Conservation (phyloP, 2,113 vertebrate species). For the Telmatochromis sp. region DNA sequence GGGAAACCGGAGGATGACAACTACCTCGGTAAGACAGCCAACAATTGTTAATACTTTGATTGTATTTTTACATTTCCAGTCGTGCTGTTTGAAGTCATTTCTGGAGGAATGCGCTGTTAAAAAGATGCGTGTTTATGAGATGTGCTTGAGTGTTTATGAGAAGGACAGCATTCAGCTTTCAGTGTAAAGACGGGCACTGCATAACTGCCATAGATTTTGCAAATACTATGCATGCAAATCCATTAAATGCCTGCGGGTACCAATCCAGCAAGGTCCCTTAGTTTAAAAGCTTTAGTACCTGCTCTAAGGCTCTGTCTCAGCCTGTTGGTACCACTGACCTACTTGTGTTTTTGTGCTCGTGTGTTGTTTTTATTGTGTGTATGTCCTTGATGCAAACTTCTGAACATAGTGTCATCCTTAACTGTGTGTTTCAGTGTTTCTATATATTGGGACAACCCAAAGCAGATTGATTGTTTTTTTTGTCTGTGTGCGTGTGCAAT, state of each 20-base stretch:
- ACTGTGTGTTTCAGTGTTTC: background rate
- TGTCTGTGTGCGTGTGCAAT: background rate
- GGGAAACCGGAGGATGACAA: conserved; percentile 97
- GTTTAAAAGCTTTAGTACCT: background rate
- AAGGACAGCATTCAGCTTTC: background rate
- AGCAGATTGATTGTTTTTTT: background rate
- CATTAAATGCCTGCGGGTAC: conserved; percentile 2
- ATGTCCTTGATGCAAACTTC: background rate
- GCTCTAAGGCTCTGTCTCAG: conserved; percentile 19
- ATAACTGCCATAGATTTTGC: background rate
- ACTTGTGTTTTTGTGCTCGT: background rate
- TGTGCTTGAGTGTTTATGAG: background rate
- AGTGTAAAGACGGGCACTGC: background rate
- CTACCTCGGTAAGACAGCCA: conserved; percentile 87
- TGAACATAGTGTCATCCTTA: background rate
- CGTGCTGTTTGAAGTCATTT: background rate
- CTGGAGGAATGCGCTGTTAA: background rate
- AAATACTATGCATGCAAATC: background rate
- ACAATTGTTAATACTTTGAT: background rate
- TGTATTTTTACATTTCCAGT: background rate
- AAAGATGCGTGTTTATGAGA: background rate
- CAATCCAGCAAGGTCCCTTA: background rate
- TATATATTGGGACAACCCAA: background rate
- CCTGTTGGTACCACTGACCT: conserved; percentile 9
- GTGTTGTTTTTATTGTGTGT: background rate